phyloP scores from a whole-genome alignment of 2,888 invertebrate genomes.

The Eilema depressum region DNA sequence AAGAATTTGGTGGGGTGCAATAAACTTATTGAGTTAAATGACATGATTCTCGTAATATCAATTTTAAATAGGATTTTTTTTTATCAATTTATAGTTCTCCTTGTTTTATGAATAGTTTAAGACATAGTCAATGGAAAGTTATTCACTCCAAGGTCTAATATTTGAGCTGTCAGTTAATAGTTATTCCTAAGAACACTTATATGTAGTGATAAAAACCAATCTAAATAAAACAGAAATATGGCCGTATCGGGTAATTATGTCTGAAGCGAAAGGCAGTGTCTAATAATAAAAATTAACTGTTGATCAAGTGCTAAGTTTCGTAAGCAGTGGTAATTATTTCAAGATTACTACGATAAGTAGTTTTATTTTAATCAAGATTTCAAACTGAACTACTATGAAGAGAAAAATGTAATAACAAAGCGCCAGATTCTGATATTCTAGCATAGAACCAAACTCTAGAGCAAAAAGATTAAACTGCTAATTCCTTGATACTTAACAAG shows the following conservation, averaged over 20 bases:
- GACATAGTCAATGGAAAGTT: not conserved
- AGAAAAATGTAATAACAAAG: not conserved
- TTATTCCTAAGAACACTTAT: not conserved
- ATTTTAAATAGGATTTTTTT: not conserved
- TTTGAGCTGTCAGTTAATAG: not conserved
- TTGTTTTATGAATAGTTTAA: not conserved
- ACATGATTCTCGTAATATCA: not conserved
- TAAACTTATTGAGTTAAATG: too few relatives aligned
- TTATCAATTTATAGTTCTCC: too few relatives aligned
- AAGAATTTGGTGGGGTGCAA: too few relatives aligned
- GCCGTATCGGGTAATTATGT: too few relatives aligned
- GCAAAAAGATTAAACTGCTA: too few relatives aligned
- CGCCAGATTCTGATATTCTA: not conserved
- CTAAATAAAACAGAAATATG: not conserved
- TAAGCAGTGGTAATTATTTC: not conserved
- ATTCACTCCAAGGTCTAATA: not conserved
- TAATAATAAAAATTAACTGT: not conserved
- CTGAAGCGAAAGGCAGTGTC: too few relatives aligned
- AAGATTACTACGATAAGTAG: too few relatives aligned
- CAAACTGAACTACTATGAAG: not conserved
- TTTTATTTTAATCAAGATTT: not conserved
- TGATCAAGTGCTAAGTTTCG: not conserved
- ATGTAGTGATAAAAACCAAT: not conserved
- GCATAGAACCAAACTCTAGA: too few relatives aligned
- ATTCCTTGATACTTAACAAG: too few relatives aligned